These are phyloP conservation scores for Drosophila putrida DNA, from an alignment of 2,888 invertebrate genomes.

Conservation along the genomic window DNA sequence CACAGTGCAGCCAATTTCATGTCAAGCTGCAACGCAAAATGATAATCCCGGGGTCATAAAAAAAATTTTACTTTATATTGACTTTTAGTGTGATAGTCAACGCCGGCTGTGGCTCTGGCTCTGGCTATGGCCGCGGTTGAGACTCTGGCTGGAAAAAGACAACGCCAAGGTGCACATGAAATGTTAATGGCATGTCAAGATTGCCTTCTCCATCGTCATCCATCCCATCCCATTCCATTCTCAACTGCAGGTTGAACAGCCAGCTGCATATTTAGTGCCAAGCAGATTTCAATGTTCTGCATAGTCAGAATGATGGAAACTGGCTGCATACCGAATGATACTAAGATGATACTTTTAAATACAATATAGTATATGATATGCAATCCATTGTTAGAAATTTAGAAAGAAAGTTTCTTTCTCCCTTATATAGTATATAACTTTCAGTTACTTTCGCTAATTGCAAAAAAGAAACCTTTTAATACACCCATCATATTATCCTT, in stretches of 20 bases:
- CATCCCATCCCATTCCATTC: slow-evolving; percentile 11
- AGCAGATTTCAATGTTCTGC: slow-evolving; percentile 7
- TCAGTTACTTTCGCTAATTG: slow-evolving; percentile 8
- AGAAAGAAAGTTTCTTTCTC: background rate
- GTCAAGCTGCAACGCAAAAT: slow-evolving; percentile 77
- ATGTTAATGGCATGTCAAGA: slow-evolving; percentile 80
- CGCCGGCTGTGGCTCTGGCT: slow-evolving; percentile 44
- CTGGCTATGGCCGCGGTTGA: background rate
- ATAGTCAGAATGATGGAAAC: background rate
- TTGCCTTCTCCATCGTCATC: slow-evolving; percentile 49
- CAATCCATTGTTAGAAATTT: background rate
- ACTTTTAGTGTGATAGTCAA: slow-evolving; percentile 79
- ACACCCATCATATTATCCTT: background rate
- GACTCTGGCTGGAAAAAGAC: slow-evolving; percentile 50
- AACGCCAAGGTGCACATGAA: slow-evolving; percentile 78
- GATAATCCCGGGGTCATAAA: slow-evolving; percentile 81
- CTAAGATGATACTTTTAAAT: slow-evolving; percentile 1
- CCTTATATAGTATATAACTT: no score
- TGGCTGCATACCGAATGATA: background rate
- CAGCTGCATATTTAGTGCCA: slow-evolving; percentile 67
- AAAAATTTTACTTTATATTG: slow-evolving; percentile 81
- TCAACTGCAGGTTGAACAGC: slow-evolving; percentile 12
- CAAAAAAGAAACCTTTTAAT: background rate
- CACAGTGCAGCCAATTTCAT: slow-evolving; percentile 80
- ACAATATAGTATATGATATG: background rate